Evolutionary conservation across 2,113 vertebrate species (phyloP).

Genomic region (Hylia prasina): DNA sequence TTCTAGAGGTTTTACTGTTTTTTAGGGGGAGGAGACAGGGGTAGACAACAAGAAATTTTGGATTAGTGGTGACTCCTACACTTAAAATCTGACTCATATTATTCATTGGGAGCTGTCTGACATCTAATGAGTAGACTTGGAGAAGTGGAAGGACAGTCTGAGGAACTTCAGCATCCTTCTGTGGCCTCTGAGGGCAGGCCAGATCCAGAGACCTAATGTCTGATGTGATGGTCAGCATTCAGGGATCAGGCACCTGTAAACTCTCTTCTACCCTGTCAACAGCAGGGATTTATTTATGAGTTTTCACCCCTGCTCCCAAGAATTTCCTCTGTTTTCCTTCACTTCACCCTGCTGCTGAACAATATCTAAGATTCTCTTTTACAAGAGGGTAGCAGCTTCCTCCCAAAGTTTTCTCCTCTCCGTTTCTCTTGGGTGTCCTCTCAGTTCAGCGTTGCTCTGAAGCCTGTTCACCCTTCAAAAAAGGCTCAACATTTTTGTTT

Average conservation of each 20-base stretch:
- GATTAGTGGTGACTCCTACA: not conserved
- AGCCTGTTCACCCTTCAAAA: not conserved
- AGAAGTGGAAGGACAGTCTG: not conserved
- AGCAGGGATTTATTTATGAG: not conserved
- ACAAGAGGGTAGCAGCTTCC: not conserved
- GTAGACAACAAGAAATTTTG: not conserved
- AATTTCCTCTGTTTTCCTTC: not conserved
- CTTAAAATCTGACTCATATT: not conserved
- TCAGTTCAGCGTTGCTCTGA: not conserved
- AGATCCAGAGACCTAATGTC: not conserved
- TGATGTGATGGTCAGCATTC: not conserved
- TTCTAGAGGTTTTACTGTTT: not conserved
- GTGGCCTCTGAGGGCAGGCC: not conserved
- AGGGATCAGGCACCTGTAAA: not conserved
- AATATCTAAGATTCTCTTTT: not conserved
- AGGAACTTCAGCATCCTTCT: not conserved
- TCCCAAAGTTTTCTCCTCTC: not conserved
- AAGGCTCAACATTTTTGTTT: not conserved
- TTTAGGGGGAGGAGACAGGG: rapidly evolving
- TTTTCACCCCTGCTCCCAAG: not conserved
- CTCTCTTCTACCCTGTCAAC: not conserved
- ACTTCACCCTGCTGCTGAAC: not conserved
- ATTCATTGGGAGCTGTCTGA: not conserved
- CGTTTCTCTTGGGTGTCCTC: not conserved
- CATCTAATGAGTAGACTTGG: not conserved